Percentiles rank a stretch among this genome's conserved stretches.
Conservation (phyloP, 2,113 vertebrate genomes). For the Ictalurus furcatus region DNA sequence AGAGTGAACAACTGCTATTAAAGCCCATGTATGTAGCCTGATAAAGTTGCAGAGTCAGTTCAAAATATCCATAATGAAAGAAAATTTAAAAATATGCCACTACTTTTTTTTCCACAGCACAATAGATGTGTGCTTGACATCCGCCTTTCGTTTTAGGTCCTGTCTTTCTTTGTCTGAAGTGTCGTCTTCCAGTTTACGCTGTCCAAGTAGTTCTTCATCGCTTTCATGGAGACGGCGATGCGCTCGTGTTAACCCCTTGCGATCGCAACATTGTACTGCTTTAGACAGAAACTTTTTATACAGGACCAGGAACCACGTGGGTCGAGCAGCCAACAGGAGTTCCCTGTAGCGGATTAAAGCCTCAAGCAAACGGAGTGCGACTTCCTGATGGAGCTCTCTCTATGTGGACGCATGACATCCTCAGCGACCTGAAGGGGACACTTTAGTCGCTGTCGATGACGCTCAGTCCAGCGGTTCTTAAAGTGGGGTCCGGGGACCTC, state of each 20-base stretch:
- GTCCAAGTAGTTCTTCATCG: constrained; percentile 40
- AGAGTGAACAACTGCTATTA: constrained; percentile 14
- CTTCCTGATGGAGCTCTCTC: constrained; percentile 23
- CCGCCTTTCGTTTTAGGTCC: constrained; percentile 42
- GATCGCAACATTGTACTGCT: constrained; percentile 67
- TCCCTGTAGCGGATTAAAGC: constrained; percentile 65
- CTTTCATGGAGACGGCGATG: constrained; percentile 53
- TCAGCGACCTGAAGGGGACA: not conserved
- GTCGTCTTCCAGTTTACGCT: constrained; percentile 39
- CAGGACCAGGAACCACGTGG: constrained; percentile 72
- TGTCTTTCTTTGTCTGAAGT: constrained; percentile 43
- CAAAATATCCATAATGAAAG: constrained; percentile 54
- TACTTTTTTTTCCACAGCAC: constrained; percentile 17
- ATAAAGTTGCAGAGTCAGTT: constrained; percentile 23
- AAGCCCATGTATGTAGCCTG: constrained; percentile 16
- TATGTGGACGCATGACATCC: constrained; percentile 19
- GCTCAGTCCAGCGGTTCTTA: not conserved
- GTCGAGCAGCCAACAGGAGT: constrained; percentile 70
- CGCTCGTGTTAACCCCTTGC: constrained; percentile 61
- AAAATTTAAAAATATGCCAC: constrained; percentile 17
- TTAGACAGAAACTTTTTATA: constrained; percentile 79
- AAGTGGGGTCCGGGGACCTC: not conserved
- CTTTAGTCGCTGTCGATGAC: not conserved
- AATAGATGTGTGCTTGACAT: constrained; percentile 43
- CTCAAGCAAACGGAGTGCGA: constrained; percentile 26